Base-by-base conservation (phyloP, 2,888 invertebrate species). In the Copidosoma aretas region DNA sequence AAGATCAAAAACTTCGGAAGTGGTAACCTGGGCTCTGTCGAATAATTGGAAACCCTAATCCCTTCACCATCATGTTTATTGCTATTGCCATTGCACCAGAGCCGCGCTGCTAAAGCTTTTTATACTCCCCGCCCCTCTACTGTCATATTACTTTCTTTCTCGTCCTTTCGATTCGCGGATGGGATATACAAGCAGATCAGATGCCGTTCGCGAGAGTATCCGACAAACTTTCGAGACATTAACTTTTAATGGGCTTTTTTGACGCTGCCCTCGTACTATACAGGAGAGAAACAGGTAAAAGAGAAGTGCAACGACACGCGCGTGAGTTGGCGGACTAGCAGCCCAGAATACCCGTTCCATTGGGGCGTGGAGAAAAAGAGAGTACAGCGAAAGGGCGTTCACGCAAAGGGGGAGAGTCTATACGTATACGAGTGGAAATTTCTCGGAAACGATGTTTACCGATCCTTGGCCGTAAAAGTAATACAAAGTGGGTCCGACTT, bases 41-140 rank as follows among this genome's bases (percentile, higher is more conserved):
- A 60, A 70, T 70, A 70, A 70, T 70, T 67, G 66, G 60, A 70
- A 66, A 70, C 65, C 62, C 62, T 66, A 70, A 66, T 70, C 61
- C 65, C 62, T 66, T 66, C 43, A 53, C 54, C 52, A 54, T 62
- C 66, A 60, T 70, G 65, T 70, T 69, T 66, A 70, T 66, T 66
- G 54, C 60, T n/a, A n/a, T n/a, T n/a, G n/a, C n/a, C n/a, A n/a
- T n/a, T n/a, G n/a, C 51, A 15, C 43, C 4, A 32, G 8, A 3
- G 3, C 53, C 19, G 25, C 24, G 22, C 10, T 21, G 32, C 24
- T 59, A 10, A 12, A 24, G 25, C n/a, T 51, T 10, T 22, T 32
- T 61, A 22, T 25, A 57, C 24, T 32, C 15, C 49, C 14, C 22
- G 5, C 24, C 22, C 41, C 17, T 25, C 4, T 10, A 15, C 10